Conservation (phyloP, 2,797 vertebrate species). For the Malacoctenus gilli region DNA sequence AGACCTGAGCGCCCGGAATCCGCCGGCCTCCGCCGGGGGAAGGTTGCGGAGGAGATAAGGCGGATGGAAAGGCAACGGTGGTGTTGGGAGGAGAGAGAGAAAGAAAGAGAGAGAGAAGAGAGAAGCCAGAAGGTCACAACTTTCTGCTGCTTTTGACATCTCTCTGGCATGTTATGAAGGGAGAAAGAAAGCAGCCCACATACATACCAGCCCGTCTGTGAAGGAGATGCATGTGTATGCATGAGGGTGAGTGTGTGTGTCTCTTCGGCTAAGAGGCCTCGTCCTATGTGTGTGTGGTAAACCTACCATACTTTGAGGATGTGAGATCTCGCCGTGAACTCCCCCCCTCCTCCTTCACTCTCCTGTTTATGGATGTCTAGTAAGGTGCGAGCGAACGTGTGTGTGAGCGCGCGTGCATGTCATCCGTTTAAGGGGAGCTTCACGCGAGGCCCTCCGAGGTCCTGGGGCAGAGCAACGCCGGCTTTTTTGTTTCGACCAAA, state of each 20-base stretch:
- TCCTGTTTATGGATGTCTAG: constrained; percentile 20
- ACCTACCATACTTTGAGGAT: constrained; percentile 26
- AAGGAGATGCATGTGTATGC: constrained; percentile 29
- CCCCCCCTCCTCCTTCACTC: constrained; percentile 17
- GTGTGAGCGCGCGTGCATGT: constrained; percentile 25
- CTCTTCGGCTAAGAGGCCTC: background rate
- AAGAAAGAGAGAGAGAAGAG: background rate
- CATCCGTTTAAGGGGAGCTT: too few relatives aligned
- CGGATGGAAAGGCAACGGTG: background rate
- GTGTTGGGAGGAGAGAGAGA: background rate
- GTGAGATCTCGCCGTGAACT: constrained; percentile 16
- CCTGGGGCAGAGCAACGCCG: constrained; percentile 54
- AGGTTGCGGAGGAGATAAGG: background rate
- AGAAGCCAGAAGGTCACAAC: background rate
- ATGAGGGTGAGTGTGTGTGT: constrained; percentile 26
- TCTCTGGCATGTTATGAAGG: background rate
- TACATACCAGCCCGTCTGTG: constrained; percentile 15
- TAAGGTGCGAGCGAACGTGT: constrained; percentile 16
- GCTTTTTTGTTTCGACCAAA: constrained; percentile 47
- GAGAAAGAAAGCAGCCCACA: constrained; percentile 8
- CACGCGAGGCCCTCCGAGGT: constrained; percentile 33
- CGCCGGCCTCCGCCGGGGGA: background rate
- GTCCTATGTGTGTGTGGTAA: constrained; percentile 16
- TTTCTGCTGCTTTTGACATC: constrained; percentile 4
- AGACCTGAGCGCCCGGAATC: background rate